Conservation (phyloP, 2,797 vertebrate genomes). For the Halcyon leucocephala region DNA sequence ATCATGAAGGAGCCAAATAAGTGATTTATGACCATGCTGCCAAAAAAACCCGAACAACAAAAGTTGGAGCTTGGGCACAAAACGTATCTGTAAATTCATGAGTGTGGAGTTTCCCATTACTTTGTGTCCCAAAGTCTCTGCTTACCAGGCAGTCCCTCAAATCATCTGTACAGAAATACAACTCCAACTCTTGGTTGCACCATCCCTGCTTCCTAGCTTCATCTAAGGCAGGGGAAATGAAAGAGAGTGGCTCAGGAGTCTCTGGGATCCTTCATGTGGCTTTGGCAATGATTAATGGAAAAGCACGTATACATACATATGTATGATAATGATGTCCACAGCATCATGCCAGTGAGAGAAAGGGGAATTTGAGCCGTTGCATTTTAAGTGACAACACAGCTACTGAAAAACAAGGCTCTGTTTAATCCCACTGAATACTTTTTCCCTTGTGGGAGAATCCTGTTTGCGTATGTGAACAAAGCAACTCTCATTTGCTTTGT, state of each 20-base stretch:
- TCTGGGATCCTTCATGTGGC: rapidly evolving
- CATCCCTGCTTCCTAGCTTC: not conserved
- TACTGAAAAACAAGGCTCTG: not conserved
- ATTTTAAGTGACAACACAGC: not conserved
- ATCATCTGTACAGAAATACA: not conserved
- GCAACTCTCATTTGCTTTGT: not conserved
- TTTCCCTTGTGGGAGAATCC: not conserved
- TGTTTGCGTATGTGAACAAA: rapidly evolving
- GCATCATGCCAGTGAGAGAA: not conserved
- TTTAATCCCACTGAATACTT: not conserved
- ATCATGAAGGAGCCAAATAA: no score
- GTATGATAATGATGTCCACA: not conserved
- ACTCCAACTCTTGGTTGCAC: not conserved
- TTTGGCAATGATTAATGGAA: not conserved
- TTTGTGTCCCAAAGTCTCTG: not conserved
- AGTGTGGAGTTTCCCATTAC: not conserved
- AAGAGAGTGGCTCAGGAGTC: not conserved
- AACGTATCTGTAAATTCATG: not conserved
- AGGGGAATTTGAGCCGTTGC: not conserved
- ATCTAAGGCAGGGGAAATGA: no score
- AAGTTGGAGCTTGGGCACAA: not conserved
- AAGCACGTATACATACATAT: rapidly evolving
- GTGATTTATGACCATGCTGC: not conserved
- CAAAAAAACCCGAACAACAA: not conserved
- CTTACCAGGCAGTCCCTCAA: not conserved